Percentiles rank a stretch among this genome's conserved stretches.
These are phyloP conservation scores for Nomia melanderi DNA, from an alignment of 1,140 invertebrate genomes.

Conservation along the genomic window DNA sequence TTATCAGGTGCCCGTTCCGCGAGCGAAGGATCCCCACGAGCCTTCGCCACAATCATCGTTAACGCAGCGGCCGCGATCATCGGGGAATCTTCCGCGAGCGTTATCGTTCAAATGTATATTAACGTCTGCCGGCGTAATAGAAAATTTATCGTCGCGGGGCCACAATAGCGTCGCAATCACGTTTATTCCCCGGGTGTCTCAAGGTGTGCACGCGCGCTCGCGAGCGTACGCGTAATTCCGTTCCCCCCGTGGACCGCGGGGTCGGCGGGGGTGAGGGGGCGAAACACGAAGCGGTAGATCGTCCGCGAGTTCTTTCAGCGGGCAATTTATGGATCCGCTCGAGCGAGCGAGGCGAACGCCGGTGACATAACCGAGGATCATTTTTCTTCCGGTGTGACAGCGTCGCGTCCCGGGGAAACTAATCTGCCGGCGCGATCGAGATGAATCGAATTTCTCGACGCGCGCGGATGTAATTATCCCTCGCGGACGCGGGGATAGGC, in stretches of 20 bases:
- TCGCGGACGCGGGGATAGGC: background rate
- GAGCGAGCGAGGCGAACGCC: background rate
- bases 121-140: slow-evolving; percentile 38
- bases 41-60: slow-evolving; percentile 37
- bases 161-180: slow-evolving; percentile 40
- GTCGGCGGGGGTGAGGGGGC: background rate
- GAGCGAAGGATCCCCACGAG: background rate
- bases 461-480: slow-evolving; percentile 46
- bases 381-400: slow-evolving; percentile 48
- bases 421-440: slow-evolving; percentile 50
- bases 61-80: slow-evolving; percentile 26
- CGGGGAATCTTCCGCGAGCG: slow-evolving; percentile 39
- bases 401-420: slow-evolving; percentile 27
- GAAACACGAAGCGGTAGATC: background rate
- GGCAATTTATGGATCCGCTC: slow-evolving; percentile 50
- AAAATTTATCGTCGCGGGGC: slow-evolving; percentile 29
- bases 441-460: slow-evolving; percentile 56
- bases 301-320: slow-evolving; percentile 16
- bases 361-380: slow-evolving; percentile 40
- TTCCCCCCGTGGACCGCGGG: too few species aligned
- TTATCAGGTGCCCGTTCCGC: background rate
- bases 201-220: slow-evolving; percentile 12
- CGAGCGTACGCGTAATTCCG: slow-evolving; percentile 27
- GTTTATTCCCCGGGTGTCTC: slow-evolving; percentile 29
- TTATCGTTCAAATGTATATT: slow-evolving; percentile 43